phyloP scores from a whole-genome alignment of 2,113 vertebrate genomes.

The Camelus bactrianus region DNA sequence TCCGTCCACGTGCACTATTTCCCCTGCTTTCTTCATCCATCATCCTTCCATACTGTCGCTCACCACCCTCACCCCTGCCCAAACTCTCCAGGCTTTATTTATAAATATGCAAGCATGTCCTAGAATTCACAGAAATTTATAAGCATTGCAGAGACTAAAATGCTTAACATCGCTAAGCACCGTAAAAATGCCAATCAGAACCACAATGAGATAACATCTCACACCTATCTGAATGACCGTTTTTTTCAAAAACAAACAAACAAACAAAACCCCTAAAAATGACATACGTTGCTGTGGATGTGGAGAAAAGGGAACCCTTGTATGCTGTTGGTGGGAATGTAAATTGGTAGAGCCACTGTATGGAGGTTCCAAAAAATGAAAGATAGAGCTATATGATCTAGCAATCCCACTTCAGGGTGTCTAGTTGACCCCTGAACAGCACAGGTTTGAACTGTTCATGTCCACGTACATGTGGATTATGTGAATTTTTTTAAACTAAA shows the following conservation, averaged over 20 bases:
- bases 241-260: not conserved
- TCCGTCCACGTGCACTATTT: not conserved
- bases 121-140: not conserved
- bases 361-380: not conserved
- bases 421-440: too few relatives aligned
- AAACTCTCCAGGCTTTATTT: not conserved
- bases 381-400: not conserved
- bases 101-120: not conserved
- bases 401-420: not conserved
- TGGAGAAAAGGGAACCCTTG: not conserved
- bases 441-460: too few relatives aligned
- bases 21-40: not conserved
- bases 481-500: too few relatives aligned
- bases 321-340: not conserved
- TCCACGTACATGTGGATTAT: too few relatives aligned
- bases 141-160: not conserved
- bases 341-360: not conserved
- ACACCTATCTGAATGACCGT: not conserved
- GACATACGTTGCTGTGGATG: not conserved
- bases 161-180: not conserved
- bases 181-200: not conserved
- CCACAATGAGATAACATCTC: not conserved
- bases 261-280: not conserved
- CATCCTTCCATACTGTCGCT: too few relatives aligned
- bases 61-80: too few relatives aligned